Evolutionary conservation across 2,888 invertebrate genomes (phyloP).

Genomic region (Xanthorhoe designata): DNA sequence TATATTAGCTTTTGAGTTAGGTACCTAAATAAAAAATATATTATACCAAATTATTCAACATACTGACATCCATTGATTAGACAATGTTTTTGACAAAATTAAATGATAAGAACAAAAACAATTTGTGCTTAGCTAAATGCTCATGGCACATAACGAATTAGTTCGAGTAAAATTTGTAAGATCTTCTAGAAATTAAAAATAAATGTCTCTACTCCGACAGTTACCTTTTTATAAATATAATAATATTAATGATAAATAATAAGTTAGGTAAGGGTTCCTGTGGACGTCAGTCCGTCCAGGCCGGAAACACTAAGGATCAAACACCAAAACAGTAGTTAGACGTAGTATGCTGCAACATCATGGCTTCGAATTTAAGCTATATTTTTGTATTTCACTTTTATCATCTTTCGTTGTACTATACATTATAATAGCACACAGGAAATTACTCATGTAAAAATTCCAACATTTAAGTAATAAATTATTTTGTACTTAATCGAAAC

Average conservation of each 20-base stretch:
- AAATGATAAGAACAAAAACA: not conserved
- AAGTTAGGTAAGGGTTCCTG: constrained; percentile 77
- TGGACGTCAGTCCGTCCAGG: constrained; percentile 82
- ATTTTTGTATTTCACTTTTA: constrained; percentile 6
- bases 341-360: constrained; percentile 53
- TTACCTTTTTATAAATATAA: constrained; percentile 1
- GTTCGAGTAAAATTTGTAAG: not conserved
- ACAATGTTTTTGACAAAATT: not conserved
- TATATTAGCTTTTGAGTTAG: too few species aligned
- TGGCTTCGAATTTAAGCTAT: constrained; percentile 57
- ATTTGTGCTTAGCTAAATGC: not conserved
- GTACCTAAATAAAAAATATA: too few species aligned
- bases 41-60: too few species aligned
- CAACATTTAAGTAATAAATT: too few species aligned
- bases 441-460: too few species aligned
- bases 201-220: not conserved
- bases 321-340: constrained; percentile 84
- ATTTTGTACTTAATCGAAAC: too few species aligned
- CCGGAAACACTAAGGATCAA: constrained; percentile 70
- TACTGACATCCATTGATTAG: not conserved
- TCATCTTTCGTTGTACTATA: too few species aligned
- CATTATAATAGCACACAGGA: too few species aligned
- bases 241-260: constrained; percentile 22
- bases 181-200: not conserved
- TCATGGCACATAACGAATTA: not conserved